Evolutionary conservation across 2,113 vertebrate genomes (phyloP).

Genomic region (Sardina pilchardus): DNA sequence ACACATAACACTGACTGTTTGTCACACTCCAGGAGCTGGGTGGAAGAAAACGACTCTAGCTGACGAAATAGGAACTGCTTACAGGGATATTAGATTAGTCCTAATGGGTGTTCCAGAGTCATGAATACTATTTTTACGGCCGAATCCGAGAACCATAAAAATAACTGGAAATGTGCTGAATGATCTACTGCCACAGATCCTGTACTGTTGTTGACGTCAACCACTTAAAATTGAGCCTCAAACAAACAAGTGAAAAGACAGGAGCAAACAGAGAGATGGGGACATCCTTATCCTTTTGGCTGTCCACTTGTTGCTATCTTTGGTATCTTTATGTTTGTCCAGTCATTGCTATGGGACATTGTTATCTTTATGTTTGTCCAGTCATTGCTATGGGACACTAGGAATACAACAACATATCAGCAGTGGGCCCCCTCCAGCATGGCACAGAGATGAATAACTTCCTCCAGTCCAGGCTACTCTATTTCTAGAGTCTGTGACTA

Average conservation of each 20-base stretch:
- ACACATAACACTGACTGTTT: too few species aligned
- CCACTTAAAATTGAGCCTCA: background rate
- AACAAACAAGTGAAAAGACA: background rate
- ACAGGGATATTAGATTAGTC: background rate
- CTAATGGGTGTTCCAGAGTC: background rate
- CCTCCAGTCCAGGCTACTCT: background rate
- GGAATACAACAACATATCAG: background rate
- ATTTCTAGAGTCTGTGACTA: background rate
- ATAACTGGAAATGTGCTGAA: background rate
- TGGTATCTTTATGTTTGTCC: background rate
- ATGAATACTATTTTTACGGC: background rate
- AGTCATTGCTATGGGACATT: background rate
- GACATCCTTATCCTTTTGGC: background rate
- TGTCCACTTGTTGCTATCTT: background rate
- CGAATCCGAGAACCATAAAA: background rate
- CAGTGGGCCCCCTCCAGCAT: background rate
- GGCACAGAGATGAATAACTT: background rate
- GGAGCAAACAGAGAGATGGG: background rate
- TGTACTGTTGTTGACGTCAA: too few species aligned
- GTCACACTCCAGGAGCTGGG: background rate
- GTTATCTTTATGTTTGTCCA: background rate
- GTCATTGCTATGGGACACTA: background rate
- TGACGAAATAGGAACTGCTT: background rate
- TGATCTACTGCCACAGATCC: background rate
- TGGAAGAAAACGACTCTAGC: background rate